phyloP scores from a whole-genome alignment of 2,888 invertebrate genomes.

The Gari tellinella region DNA sequence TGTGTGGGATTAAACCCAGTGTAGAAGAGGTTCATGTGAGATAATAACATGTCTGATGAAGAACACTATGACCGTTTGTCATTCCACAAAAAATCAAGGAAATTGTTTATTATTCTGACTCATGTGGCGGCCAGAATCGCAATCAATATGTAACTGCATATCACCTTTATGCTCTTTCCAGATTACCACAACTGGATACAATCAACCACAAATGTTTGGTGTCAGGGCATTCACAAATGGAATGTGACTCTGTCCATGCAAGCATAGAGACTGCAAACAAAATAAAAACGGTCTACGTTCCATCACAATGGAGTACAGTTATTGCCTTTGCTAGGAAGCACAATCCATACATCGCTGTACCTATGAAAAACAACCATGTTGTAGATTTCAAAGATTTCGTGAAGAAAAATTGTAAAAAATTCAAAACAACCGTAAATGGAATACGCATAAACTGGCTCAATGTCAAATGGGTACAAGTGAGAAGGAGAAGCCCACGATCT shows the following conservation, averaged over 20 bases:
- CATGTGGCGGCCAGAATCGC: constrained; percentile 40
- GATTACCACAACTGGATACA: neutral
- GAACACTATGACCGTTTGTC: constrained; percentile 6
- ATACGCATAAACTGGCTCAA: too few relatives aligned
- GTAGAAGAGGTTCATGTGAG: constrained; percentile 30
- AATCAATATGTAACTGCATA: too few relatives aligned
- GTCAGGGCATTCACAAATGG: constrained; percentile 46
- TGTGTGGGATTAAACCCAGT: constrained; percentile 16
- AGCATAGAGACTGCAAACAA: constrained; percentile 43
- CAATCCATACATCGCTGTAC: too few relatives aligned
- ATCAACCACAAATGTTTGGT: constrained; percentile 39
- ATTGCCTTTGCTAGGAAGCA: too few relatives aligned
- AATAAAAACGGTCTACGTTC: constrained; percentile 24
- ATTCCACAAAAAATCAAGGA: constrained; percentile 23
- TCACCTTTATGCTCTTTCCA: too few relatives aligned
- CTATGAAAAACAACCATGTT: too few relatives aligned
- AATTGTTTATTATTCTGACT: constrained; percentile 28
- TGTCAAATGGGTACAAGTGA: too few relatives aligned
- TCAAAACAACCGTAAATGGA: too few relatives aligned
- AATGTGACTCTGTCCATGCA: constrained; percentile 42
- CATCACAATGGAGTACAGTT: too few relatives aligned
- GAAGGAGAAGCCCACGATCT: too few relatives aligned
- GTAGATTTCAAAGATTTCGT: too few relatives aligned
- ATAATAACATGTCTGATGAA: constrained; percentile 19
- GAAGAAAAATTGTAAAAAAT: too few relatives aligned